Evolutionary conservation across 53 echinoderm and acorn worm genomes (phyloP), one percentile per base, ranked within the genome.

Genomic region (Arbacia lixula): DNA sequence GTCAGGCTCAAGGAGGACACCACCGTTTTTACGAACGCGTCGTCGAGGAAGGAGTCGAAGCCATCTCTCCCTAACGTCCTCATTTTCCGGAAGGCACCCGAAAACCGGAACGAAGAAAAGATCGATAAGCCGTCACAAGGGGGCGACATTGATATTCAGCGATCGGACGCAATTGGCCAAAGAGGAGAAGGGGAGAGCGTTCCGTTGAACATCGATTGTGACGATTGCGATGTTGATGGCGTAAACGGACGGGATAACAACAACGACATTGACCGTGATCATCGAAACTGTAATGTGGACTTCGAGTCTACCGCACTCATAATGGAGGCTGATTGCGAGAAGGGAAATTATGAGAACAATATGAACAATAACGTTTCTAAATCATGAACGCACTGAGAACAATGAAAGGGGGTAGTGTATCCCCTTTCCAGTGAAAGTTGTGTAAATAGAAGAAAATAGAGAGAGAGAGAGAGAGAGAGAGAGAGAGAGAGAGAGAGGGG

Each of bases 241-340:
- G n/a, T n/a, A n/a, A n/a, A n/a, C n/a, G n/a, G n/a, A n/a, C n/a
- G n/a, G n/a, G n/a, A n/a, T n/a, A 68, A 68, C 69, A 36, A 40
- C 2, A 68, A 68, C 66, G 36, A 42, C 11, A 41, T 68, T 2
- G 41, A 68, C 8, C 69, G 26, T 68, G 69, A 68, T 68, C 69
- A 68, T 27, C 69, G 69, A 68, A 41, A 36, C 43, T 43, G 41
- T 20, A 43, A 68, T n/a, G 16, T 43, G 41, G 69, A 68, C 27
- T 12, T 68, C 69, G 69, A 68, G 43, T 68, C 69, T 41, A 43
- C 69, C 3, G 41, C 69, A 2, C 43, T 68, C 6, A 43, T 68
- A 22, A 50, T 46, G 46, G 46, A 46, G 6, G 46, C 6, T 46
- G 46, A 46, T 46, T 6, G 14, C 8, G 14, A 8, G 46, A 14